These are phyloP conservation scores for Limenitis camilla DNA, from an alignment of 2,888 invertebrate genomes.

Conservation along the genomic window DNA sequence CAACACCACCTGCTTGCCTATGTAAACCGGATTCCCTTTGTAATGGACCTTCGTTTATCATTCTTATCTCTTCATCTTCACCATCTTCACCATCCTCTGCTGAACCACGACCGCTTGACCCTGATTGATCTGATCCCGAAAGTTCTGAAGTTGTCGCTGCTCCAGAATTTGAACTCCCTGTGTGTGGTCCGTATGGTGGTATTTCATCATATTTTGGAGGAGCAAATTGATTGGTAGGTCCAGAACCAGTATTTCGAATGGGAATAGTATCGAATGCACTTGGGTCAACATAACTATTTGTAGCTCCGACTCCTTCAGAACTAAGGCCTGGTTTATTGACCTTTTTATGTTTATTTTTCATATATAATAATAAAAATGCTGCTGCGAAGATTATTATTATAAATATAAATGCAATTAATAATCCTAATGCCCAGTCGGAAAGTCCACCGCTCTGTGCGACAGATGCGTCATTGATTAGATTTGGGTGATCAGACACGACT, in stretches of 20 bases:
- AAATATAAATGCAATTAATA: constrained; percentile 87
- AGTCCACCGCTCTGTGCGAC: constrained; percentile 80
- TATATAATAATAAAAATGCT: constrained; percentile 88
- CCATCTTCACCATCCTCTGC: constrained; percentile 95
- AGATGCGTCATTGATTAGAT: constrained; percentile 66
- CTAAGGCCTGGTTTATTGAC: constrained; percentile 85
- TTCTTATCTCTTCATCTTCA: constrained; percentile 96
- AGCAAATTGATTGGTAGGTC: constrained; percentile 81
- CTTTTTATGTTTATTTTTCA: constrained; percentile 87
- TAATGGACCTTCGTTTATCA: constrained; percentile 95
- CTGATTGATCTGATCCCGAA: constrained; percentile 95
- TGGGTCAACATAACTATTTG: constrained; percentile 90
- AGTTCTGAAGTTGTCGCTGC: constrained; percentile 91
- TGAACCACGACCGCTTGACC: constrained; percentile 96
- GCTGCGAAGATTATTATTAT: constrained; percentile 88
- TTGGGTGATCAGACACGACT: constrained; percentile 51
- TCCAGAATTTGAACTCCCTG: constrained; percentile 84
- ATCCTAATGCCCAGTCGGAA: constrained; percentile 91
- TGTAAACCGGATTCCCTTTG: constrained; percentile 82
- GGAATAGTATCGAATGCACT: constrained; percentile 93
- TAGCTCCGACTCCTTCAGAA: constrained; percentile 82
- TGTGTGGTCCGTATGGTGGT: constrained; percentile 86
- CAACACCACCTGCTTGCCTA: constrained; percentile 71
- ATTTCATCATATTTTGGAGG: constrained; percentile 95
- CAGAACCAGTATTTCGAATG: constrained; percentile 79